Evolutionary conservation across 2,797 vertebrate genomes (phyloP).

Genomic region (Crocodylus rhombifer): DNA sequence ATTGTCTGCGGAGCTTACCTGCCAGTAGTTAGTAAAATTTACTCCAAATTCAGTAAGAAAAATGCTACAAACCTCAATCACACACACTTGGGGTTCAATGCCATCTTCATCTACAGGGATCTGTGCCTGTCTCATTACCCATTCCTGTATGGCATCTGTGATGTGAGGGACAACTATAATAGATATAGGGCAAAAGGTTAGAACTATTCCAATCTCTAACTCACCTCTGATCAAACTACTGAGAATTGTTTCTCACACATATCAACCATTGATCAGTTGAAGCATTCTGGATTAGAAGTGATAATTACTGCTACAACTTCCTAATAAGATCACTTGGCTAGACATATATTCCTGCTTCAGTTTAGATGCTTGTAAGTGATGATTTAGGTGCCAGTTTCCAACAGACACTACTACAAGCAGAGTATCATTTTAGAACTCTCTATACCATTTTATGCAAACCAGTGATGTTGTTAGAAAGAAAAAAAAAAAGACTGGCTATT

Average conservation of each 20-base stretch:
- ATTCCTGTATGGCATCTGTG: conserved; percentile 98
- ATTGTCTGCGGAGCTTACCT: rapidly evolving
- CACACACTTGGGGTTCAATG: conserved; percentile 94
- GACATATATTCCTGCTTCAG: conserved; percentile 20
- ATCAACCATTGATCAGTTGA: not conserved
- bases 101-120: conserved; percentile 94
- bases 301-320: conserved; percentile 31
- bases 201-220: not conserved
- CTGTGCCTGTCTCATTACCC: conserved; percentile 93
- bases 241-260: not conserved
- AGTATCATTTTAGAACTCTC: not conserved
- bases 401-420: conserved; percentile 26
- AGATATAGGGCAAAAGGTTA: conserved; percentile 43
- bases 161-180: conserved; percentile 94
- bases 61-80: conserved; percentile 90
- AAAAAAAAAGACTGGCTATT: not conserved
- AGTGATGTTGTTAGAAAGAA: not conserved
- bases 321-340: conserved; percentile 34
- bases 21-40: rapidly evolving
- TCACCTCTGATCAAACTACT: not conserved
- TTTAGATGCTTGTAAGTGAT: conserved; percentile 8
- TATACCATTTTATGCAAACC: not conserved
- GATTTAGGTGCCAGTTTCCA: not conserved
- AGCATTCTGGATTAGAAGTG: not conserved
- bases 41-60: not conserved